These are phyloP conservation scores for Macroramphosus scolopax DNA, from an alignment of 2,797 vertebrate species.

Conservation along the genomic window DNA sequence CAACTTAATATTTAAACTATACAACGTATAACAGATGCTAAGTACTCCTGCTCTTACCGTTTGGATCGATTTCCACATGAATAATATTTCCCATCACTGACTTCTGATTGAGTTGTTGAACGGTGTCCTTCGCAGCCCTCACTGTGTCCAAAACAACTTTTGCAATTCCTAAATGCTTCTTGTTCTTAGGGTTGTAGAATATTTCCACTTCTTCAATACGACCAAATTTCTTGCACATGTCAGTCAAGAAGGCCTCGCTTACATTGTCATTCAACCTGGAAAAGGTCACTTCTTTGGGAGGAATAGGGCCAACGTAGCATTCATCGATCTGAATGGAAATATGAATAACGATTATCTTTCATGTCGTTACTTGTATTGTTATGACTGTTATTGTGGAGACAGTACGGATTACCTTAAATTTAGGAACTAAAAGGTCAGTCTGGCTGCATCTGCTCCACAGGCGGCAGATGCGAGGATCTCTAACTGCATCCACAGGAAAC, in stretches of 20 bases:
- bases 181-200: conserved; percentile 92
- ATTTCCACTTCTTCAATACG: conserved; percentile 92
- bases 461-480: conserved; percentile 90
- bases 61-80: conserved; percentile 95
- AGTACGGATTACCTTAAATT: conserved; percentile 84
- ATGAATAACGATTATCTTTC: not conserved
- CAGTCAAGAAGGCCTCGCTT: conserved; percentile 86
- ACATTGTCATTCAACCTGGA: conserved; percentile 96
- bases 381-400: not conserved
- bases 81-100: conserved; percentile 98
- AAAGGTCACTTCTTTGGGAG: conserved; percentile 96
- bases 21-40: accelerated
- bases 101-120: conserved; percentile 88
- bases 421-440: conserved; percentile 84
- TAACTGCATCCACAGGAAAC: conserved; percentile 85
- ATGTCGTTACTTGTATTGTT: not conserved
- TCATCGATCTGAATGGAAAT: conserved; percentile 86
- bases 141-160: conserved; percentile 93
- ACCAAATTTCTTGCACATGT: conserved; percentile 94
- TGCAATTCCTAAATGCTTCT: conserved; percentile 94
- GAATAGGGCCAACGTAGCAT: conserved; percentile 90
- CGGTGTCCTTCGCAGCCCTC: conserved; percentile 86
- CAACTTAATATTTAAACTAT: not conserved
- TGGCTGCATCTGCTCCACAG: conserved; percentile 90
- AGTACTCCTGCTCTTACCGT: conserved; percentile 76